Percentiles rank a stretch among this genome's conserved stretches.
Conservation (phyloP, 2,888 invertebrate genomes). For the Trilocha varians region DNA sequence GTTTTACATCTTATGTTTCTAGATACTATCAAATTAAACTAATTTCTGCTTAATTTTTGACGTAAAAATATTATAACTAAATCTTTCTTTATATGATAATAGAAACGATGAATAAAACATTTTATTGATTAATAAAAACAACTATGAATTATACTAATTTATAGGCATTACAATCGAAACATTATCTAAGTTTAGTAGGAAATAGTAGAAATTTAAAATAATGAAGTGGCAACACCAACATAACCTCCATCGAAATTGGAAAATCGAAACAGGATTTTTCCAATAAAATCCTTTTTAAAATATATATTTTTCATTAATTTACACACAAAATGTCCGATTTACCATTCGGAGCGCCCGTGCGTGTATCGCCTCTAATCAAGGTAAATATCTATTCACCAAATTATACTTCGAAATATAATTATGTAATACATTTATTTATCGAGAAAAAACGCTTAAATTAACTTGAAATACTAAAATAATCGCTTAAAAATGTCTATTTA, state of each 20-base stretch:
- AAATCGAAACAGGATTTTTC: conserved; percentile 28
- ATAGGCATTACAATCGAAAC: too few relatives aligned
- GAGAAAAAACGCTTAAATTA: conserved; percentile 23
- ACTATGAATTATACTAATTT: too few relatives aligned
- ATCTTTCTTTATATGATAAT: too few relatives aligned
- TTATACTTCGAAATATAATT: conserved; percentile 11
- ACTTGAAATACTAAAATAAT: conserved; percentile 16
- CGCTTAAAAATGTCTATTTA: too few relatives aligned
- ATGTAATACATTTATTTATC: conserved; percentile 17
- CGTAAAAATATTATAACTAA: too few relatives aligned
- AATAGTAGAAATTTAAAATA: background rate
- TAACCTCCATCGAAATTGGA: conserved; percentile 31
- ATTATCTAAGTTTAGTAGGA: background rate
- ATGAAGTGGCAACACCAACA: conserved; percentile 12
- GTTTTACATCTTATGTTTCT: too few relatives aligned
- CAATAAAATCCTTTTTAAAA: conserved; percentile 38
- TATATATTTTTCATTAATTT: conserved; percentile 20
- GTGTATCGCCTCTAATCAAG: conserved; percentile 87
- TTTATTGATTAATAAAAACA: too few relatives aligned
- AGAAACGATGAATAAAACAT: too few relatives aligned
- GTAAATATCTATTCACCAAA: conserved; percentile 52
- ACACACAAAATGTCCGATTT: conserved; percentile 52
- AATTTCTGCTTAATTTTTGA: too few relatives aligned
- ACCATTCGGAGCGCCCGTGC: conserved; percentile 77
- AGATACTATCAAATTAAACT: too few relatives aligned